phyloP scores from a whole-genome alignment of 2,888 invertebrate genomes.

The Ephialtes manifestator region DNA sequence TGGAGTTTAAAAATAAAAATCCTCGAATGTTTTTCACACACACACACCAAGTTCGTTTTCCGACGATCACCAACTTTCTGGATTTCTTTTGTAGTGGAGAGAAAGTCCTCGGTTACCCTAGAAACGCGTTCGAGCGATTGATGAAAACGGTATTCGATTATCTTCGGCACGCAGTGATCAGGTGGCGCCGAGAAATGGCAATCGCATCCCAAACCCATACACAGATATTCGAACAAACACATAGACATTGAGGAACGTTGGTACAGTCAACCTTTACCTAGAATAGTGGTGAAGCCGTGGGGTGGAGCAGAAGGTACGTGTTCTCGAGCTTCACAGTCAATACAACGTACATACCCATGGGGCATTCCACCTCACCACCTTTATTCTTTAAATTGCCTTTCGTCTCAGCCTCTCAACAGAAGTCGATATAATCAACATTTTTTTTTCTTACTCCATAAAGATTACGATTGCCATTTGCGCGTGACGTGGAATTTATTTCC shows the following conservation, averaged over 20 bases:
- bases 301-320: constrained; percentile 15
- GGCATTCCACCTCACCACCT: constrained; percentile 9
- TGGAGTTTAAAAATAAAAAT: constrained; percentile 45
- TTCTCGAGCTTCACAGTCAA: constrained; percentile 36
- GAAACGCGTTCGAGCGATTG: constrained; percentile 64
- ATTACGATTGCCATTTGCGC: too few species aligned
- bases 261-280: not conserved
- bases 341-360: constrained; percentile 9
- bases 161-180: constrained; percentile 64
- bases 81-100: constrained; percentile 21
- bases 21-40: constrained; percentile 8
- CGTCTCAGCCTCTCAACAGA: not conserved
- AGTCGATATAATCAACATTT: not conserved
- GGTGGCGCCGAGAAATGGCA: constrained; percentile 61
- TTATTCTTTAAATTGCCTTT: not conserved
- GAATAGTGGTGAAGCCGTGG: constrained; percentile 1
- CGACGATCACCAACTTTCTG: constrained; percentile 3
- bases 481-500: too few species aligned
- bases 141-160: constrained; percentile 68
- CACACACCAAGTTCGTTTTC: not conserved
- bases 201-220: constrained; percentile 51
- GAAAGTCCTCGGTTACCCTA: constrained; percentile 54
- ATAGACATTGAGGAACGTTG: constrained; percentile 1
- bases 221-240: constrained; percentile 13
- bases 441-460: too few species aligned